phyloP scores from a whole-genome alignment of 2,797 vertebrate species.

The Selene dorsalis region DNA sequence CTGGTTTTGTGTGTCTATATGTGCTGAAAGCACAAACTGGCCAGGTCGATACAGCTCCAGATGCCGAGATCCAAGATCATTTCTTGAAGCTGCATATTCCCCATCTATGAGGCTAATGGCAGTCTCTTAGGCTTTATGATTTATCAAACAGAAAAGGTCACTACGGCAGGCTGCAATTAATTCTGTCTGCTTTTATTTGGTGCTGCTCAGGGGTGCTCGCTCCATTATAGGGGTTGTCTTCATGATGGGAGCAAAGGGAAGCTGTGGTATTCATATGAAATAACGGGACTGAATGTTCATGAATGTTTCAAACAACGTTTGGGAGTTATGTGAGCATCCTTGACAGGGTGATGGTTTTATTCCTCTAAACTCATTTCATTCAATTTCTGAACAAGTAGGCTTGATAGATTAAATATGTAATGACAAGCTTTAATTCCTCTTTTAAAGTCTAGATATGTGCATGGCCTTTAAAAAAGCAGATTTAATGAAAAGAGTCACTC shows the following conservation, averaged over 20 bases:
- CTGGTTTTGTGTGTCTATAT: background rate
- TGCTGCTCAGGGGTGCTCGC: slow-evolving; percentile 58
- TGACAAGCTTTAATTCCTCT: background rate
- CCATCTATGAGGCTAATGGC: slow-evolving; percentile 62
- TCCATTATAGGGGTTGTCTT: slow-evolving; percentile 67
- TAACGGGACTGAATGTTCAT: background rate
- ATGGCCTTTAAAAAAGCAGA: background rate
- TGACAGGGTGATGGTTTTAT: background rate
- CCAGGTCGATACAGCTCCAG: slow-evolving; percentile 69
- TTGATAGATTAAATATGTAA: background rate
- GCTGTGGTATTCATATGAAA: slow-evolving; percentile 40
- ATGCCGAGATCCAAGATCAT: slow-evolving; percentile 69
- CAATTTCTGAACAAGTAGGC: background rate
- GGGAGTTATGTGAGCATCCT: background rate
- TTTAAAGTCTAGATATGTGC: background rate
- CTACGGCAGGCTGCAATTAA: slow-evolving; percentile 78
- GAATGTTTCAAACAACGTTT: background rate
- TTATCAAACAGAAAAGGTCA: slow-evolving; percentile 85
- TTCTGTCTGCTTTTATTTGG: slow-evolving; percentile 82
- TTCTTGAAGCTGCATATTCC: slow-evolving; percentile 77
- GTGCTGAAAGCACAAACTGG: slow-evolving; percentile 24
- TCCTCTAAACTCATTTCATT: background rate
- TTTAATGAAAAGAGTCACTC: background rate
- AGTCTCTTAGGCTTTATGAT: slow-evolving; percentile 74
- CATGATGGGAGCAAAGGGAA: slow-evolving; percentile 23